These are phyloP conservation scores for Bombus vancouverensis DNA, from an alignment of 1,140 invertebrate species.

Conservation along the genomic window DNA sequence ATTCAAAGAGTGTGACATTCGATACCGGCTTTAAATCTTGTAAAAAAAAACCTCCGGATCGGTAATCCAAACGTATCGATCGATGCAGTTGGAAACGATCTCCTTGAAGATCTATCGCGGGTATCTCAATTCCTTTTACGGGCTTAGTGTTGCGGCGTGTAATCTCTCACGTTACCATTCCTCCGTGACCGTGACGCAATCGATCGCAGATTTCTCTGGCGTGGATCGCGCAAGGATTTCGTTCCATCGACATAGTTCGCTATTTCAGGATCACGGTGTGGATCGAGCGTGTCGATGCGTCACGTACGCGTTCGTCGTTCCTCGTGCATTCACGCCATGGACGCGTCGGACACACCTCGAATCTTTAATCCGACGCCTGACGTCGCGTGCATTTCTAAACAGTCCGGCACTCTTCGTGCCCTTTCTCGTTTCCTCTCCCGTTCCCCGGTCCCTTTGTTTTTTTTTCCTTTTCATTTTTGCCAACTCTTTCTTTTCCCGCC, in stretches of 20 bases:
- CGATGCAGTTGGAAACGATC: neutral
- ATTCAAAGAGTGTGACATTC: too few species aligned
- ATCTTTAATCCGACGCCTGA: constrained; percentile 78
- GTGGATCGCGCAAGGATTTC: constrained; percentile 32
- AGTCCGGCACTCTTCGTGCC: constrained; percentile 34
- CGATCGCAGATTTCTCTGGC: constrained; percentile 10
- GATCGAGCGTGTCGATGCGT: constrained; percentile 31
- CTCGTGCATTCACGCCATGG: constrained; percentile 71
- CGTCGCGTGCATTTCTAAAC: constrained; percentile 75
- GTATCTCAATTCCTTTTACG: constrained; percentile 17
- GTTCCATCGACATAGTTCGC: constrained; percentile 27
- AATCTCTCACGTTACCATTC: constrained; percentile 28
- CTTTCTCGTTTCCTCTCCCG: constrained; percentile 4
- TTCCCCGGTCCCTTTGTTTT: constrained; percentile 38
- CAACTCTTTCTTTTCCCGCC: constrained; percentile 41
- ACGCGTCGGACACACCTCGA: constrained; percentile 73
- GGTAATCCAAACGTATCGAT: neutral
- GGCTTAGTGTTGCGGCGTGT: neutral
- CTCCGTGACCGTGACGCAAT: constrained; percentile 29
- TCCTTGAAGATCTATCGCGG: neutral
- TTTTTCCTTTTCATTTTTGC: constrained; percentile 51
- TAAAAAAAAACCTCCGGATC: neutral
- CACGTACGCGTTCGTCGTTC: constrained; percentile 50
- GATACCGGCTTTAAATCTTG: neutral
- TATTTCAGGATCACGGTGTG: constrained; percentile 30